Base-by-base conservation (phyloP, 1,140 invertebrate species). In the Drosophila orosa region DNA sequence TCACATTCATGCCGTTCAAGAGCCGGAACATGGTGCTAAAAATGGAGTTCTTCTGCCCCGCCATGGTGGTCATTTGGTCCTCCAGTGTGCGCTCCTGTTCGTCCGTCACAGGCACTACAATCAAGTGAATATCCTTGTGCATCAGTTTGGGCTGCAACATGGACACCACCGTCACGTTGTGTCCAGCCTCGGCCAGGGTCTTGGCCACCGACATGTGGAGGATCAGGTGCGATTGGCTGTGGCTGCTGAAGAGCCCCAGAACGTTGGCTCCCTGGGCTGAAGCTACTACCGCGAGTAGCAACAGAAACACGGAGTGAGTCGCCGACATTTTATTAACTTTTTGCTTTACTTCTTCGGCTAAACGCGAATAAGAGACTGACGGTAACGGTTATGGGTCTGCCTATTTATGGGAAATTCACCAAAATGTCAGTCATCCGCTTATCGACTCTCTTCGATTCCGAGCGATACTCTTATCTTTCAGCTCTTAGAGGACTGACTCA, bases 221-320 rank as follows among this genome's bases (percentile, higher is more conserved):
- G 9, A 92, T 91, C 24, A 92, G 58, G 61, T 92, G 90, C 7
- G 90, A 91, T 2, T 42, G 75, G 45, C 90, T 90, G 57, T 79
- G 76, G 24, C 90, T 91, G 7, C 74, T 89, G 42, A 90, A 91
- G 9, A 91, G 61, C 0, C 90, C 90, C 67, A 91, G 40, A 40
- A 91, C 91, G 19, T 91, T 91, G 6, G 90, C 78, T 5, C 73
- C 57, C n/a, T 63, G 48, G 2, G 66, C 37, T 5, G 74, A 57
- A 10, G 48, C n/a, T 4, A 75, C 15, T 2, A 55, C 8, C 12
- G 45, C 19, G 17, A 72, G 24, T 6, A 79, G 8, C 22, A 71
- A 19, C n/a, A 62, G 19, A 9, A 81, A 3, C 19, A 42, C 45
- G 5, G 13, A 31, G 0, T 45, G 25, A 17, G 7, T 35, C 6